A percentile compares a stretch with the other conserved stretches of the same genome.
Evolutionary conservation across 2,888 invertebrate genomes (phyloP).

Genomic region (Athetis lepigone): DNA sequence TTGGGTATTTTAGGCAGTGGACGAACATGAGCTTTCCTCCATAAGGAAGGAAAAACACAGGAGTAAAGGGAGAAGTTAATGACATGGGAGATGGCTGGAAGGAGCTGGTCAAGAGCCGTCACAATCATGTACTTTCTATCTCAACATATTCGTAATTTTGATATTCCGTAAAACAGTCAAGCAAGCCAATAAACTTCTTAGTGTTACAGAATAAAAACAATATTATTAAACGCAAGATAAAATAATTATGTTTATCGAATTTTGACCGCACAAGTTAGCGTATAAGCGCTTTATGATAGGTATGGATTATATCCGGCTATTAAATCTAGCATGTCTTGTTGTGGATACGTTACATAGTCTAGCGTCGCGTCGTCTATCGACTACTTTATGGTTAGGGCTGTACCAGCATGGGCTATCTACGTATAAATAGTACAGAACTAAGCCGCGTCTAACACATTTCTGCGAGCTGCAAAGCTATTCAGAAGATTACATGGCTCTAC

Average conservation of each 20-base stretch:
- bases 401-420: not conserved
- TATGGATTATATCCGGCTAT: slow-evolving; percentile 7
- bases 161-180: too few relatives aligned
- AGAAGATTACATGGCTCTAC: slow-evolving; percentile 7
- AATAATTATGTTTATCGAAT: too few relatives aligned
- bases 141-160: too few relatives aligned
- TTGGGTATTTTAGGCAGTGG: too few relatives aligned
- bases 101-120: too few relatives aligned
- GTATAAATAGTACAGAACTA: slow-evolving; percentile 5
- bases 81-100: too few relatives aligned
- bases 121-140: too few relatives aligned
- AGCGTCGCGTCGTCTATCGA: slow-evolving; percentile 12
- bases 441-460: slow-evolving; percentile 13
- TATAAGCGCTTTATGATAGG: slow-evolving; percentile 4
- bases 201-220: too few relatives aligned
- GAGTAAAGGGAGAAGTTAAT: too few relatives aligned
- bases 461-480: not conserved
- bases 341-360: slow-evolving; percentile 9
- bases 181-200: too few relatives aligned
- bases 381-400: slow-evolving; percentile 23
- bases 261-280: not conserved
- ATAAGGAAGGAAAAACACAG: not conserved
- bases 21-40: not conserved
- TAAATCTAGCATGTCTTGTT: slow-evolving; percentile 23
- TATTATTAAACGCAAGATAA: too few relatives aligned